Evolutionary conservation across 2,888 invertebrate species (phyloP).

Genomic region (Coremacera marginata): DNA sequence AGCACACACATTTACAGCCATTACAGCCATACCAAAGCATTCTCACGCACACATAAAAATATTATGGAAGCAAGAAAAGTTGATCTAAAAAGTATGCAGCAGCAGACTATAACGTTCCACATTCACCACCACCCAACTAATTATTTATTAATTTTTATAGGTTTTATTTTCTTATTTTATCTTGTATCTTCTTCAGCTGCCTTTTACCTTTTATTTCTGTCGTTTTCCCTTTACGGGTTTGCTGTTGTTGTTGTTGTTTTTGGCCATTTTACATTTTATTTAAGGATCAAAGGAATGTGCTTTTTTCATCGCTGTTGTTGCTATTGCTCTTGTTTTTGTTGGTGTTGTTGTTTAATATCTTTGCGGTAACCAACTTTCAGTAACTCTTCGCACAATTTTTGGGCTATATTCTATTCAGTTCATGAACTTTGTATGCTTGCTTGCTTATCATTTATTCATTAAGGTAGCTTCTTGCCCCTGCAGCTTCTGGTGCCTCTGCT

Average conservation of each 20-base stretch:
- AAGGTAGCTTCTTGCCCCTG: neutral
- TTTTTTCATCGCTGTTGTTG: neutral
- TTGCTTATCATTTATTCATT: slow-evolving; percentile 32
- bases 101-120: neutral
- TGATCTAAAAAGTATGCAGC: neutral
- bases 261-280: slow-evolving; percentile 1
- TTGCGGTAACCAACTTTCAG: neutral
- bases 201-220: neutral
- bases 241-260: neutral
- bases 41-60: neutral
- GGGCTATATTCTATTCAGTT: neutral
- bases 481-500: neutral
- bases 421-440: slow-evolving; percentile 3
- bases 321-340: neutral
- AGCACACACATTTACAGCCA: neutral
- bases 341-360: neutral
- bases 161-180: slow-evolving; percentile 6
- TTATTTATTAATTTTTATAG: slow-evolving; percentile 22
- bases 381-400: neutral
- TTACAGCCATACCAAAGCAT: neutral
- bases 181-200: neutral
- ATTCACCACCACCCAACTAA: neutral
- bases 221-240: neutral
- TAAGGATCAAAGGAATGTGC: slow-evolving; percentile 4
- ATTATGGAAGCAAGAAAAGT: neutral